Conservation (phyloP, 2,797 vertebrate genomes). For the Urosaurus nigricauda region DNA sequence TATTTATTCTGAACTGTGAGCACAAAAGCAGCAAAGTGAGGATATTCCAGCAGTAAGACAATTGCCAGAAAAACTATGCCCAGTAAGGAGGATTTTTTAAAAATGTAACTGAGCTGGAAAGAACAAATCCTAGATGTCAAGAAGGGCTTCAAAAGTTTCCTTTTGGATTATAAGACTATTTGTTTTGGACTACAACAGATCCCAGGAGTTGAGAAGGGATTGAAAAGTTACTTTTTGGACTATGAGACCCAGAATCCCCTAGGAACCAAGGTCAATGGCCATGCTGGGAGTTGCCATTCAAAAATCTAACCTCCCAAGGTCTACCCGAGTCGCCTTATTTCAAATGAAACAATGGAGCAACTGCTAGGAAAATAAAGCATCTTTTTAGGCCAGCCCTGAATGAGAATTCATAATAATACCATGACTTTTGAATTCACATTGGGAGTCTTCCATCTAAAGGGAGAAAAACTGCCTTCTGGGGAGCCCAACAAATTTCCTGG, state of each 20-base stretch:
- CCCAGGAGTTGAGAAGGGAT: background rate
- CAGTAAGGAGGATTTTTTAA: background rate
- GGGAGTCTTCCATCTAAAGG: background rate
- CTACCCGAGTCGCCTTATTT: background rate
- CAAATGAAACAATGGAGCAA: background rate
- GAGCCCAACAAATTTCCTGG: background rate
- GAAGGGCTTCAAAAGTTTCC: too few species aligned
- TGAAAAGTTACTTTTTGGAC: too few species aligned
- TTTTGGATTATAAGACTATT: too few species aligned
- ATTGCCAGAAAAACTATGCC: background rate
- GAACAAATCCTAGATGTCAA: background rate
- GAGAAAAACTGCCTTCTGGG: background rate
- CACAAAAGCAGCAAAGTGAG: background rate
- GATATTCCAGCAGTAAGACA: background rate
- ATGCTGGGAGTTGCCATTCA: too few species aligned
- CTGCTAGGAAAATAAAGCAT: background rate
- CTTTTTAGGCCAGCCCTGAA: background rate
- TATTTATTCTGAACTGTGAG: constrained; percentile 13
- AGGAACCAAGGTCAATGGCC: too few species aligned
- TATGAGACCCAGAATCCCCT: too few species aligned
- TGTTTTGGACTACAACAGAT: background rate
- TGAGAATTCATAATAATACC: background rate
- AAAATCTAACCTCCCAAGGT: too few species aligned
- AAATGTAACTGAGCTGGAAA: background rate
- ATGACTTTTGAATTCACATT: background rate